These are phyloP conservation scores for Gambusia yucatana DNA, from an alignment of 2,797 vertebrate genomes.

Conservation along the genomic window DNA sequence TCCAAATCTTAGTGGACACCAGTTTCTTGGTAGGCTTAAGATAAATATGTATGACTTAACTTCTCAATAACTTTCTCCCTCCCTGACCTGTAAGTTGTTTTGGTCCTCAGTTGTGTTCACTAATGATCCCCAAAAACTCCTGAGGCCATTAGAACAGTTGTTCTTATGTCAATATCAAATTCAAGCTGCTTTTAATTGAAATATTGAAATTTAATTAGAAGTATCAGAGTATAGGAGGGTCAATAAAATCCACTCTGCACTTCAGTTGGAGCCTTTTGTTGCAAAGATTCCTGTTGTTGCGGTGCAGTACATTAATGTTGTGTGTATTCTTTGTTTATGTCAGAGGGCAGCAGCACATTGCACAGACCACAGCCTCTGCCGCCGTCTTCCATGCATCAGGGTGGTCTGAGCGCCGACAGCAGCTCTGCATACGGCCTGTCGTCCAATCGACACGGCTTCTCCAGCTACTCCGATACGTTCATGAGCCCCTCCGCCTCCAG, in stretches of 20 bases:
- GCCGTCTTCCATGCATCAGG: conserved; percentile 98
- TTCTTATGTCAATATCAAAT: background rate
- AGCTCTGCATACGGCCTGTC: conserved; percentile 92
- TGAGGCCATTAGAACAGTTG: background rate
- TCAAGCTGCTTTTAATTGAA: background rate
- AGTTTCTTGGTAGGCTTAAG: background rate
- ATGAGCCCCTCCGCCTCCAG: conserved; percentile 92
- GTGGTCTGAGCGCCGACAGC: conserved; percentile 87
- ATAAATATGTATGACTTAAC: background rate
- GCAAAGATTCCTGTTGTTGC: background rate
- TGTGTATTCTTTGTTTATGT: conserved; percentile 16
- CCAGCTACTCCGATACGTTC: conserved; percentile 98
- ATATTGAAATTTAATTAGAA: background rate
- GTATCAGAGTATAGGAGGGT: background rate
- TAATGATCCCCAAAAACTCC: background rate
- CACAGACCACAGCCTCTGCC: conserved; percentile 97
- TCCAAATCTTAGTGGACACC: background rate
- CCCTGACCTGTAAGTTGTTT: background rate
- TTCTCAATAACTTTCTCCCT: background rate
- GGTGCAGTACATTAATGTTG: background rate
- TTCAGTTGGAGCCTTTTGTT: background rate
- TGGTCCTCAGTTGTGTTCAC: background rate
- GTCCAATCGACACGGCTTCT: conserved; percentile 93
- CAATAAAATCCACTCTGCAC: background rate
- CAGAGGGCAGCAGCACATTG: conserved; percentile 93